A percentile compares a stretch with the other conserved stretches of the same genome.
Conservation (phyloP, 2,888 invertebrate species). For the Agonopterix heracliana region DNA sequence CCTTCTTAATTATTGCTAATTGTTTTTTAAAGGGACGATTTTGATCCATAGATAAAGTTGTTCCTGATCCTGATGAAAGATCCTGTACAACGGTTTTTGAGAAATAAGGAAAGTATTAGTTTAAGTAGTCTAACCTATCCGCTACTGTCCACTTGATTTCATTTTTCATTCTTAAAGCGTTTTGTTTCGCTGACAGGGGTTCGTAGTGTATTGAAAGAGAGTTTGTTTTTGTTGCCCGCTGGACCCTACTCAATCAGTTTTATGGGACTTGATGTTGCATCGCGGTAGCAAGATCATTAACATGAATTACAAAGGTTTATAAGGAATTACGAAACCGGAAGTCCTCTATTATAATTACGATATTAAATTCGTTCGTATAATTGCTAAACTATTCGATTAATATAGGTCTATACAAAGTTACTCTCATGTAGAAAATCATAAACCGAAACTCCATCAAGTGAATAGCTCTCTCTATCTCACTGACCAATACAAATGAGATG, state of each 20-base stretch:
- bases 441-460: constrained; percentile 16
- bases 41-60: no score
- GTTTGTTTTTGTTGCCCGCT: constrained; percentile 45
- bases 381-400: background rate
- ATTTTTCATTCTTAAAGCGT: constrained; percentile 70
- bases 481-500: constrained; percentile 37
- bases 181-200: constrained; percentile 68
- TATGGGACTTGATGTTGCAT: constrained; percentile 34
- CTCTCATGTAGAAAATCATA: background rate
- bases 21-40: no score
- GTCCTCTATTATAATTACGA: no score
- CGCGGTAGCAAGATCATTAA: constrained; percentile 45
- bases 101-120: no score
- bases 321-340: background rate
- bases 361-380: background rate
- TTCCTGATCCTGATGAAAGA: no score
- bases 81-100: no score
- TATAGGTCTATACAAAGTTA: no score
- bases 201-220: constrained; percentile 50
- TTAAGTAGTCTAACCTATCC: constrained; percentile 11
- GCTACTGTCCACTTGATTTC: constrained; percentile 68
- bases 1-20: no score
- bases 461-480: constrained; percentile 29
- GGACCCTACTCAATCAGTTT: constrained; percentile 54
- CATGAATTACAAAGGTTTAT: constrained; percentile 29